phyloP scores from a whole-genome alignment of 2,113 vertebrate genomes.

The Ciconia boyciana region DNA sequence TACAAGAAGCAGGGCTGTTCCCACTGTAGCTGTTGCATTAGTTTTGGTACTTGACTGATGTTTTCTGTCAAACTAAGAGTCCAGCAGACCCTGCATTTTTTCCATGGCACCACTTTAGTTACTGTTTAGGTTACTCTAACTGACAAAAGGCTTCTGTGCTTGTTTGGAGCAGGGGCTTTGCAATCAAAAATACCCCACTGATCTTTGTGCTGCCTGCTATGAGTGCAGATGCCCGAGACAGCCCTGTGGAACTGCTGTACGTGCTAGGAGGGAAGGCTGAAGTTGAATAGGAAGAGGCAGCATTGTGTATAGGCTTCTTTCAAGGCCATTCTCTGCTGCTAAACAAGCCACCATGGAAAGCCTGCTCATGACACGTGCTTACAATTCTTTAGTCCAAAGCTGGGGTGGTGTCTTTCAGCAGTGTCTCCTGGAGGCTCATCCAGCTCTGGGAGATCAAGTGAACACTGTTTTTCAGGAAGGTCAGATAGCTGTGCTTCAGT shows the following conservation, averaged over 20 bases:
- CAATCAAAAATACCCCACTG: neutral
- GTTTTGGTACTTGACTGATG: neutral
- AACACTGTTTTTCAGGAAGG: neutral
- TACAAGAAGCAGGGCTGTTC: neutral
- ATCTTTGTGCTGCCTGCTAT: neutral
- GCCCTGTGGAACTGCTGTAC: neutral
- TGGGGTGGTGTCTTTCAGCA: neutral
- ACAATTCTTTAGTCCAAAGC: neutral
- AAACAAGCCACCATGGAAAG: neutral
- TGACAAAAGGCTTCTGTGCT: neutral
- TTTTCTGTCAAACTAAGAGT: neutral
- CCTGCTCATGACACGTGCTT: neutral
- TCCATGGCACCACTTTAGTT: neutral
- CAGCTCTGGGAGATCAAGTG: neutral
- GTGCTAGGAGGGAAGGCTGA: neutral
- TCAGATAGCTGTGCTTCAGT: neutral
- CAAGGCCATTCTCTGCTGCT: neutral
- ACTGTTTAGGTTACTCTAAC: neutral
- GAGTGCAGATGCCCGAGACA: neutral
- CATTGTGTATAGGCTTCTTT: neutral
- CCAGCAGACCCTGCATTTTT: neutral
- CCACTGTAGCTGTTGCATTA: neutral
- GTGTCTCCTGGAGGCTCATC: neutral
- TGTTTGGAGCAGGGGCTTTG: neutral
- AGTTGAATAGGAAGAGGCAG: neutral